phyloP scores from a whole-genome alignment of 2,797 vertebrate genomes.

The Loris lydekkerianus region DNA sequence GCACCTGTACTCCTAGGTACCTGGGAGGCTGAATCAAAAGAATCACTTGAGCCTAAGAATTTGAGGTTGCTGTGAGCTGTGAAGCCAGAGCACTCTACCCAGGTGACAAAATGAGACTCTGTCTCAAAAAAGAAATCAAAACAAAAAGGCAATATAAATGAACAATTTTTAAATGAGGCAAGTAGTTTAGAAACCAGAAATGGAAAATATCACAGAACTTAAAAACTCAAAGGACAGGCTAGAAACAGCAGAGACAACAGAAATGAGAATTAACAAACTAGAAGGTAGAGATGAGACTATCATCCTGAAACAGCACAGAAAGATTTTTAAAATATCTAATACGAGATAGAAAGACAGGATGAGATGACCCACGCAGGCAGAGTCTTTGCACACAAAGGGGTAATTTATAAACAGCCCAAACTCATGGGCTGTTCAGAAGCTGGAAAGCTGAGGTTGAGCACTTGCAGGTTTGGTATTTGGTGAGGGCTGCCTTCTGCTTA shows the following conservation, averaged over 20 bases:
- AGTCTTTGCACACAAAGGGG: not conserved
- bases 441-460: not conserved
- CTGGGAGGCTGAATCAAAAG: too few relatives aligned
- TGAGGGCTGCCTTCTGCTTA: not conserved
- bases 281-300: not conserved
- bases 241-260: not conserved
- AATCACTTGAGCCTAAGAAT: too few relatives aligned
- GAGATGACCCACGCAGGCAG: not conserved
- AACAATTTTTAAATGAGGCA: not conserved
- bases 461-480: not conserved
- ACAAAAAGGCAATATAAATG: not conserved
- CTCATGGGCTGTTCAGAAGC: not conserved
- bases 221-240: not conserved
- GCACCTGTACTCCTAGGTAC: too few relatives aligned
- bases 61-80: too few relatives aligned
- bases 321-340: not conserved
- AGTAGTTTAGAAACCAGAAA: constrained; percentile 14
- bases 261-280: not conserved
- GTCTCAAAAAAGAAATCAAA: too few relatives aligned
- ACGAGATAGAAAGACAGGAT: not conserved
- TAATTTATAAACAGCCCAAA: not conserved
- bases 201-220: not conserved
- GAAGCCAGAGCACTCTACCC: too few relatives aligned
- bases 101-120: too few relatives aligned
- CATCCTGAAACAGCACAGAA: not conserved